phyloP scores from a whole-genome alignment of 1,140 invertebrate species.

The Drosophila pseudoananassae region DNA sequence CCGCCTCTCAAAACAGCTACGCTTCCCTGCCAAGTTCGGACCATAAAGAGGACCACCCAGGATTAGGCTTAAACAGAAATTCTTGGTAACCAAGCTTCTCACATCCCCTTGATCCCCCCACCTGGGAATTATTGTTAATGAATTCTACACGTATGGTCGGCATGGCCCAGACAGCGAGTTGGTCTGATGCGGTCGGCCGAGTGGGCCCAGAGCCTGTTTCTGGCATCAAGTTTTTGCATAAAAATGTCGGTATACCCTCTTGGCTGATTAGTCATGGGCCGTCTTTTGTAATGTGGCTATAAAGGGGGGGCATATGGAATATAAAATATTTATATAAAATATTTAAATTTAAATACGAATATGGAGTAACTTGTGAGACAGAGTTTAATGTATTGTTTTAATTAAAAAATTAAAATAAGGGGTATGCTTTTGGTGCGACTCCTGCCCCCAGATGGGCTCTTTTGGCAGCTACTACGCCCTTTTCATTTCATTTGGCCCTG shows the following conservation, averaged over 20 bases:
- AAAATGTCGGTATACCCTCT: conserved; percentile 36
- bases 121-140: conserved; percentile 73
- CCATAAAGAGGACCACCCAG: conserved; percentile 60
- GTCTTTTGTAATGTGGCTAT: no score
- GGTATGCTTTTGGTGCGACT: conserved; percentile 16
- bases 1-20: conserved; percentile 24
- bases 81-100: conserved; percentile 54
- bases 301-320: neutral
- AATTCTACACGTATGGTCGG: conserved; percentile 64
- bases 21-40: neutral
- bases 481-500: conserved; percentile 40
- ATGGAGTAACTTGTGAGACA: conserved; percentile 7
- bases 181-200: conserved; percentile 24
- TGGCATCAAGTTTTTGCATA: conserved; percentile 69
- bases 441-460: neutral
- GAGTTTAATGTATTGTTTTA: conserved; percentile 35
- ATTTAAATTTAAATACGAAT: conserved; percentile 8
- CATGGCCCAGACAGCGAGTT: conserved; percentile 11
- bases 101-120: conserved; percentile 7
- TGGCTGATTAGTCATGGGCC: conserved; percentile 23
- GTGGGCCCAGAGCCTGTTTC: conserved; percentile 51
- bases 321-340: neutral
- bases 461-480: neutral
- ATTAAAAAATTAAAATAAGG: conserved; percentile 27
- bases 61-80: conserved; percentile 64